phyloP scores from a whole-genome alignment of 2,888 invertebrate genomes.

The Magallana nippona region DNA sequence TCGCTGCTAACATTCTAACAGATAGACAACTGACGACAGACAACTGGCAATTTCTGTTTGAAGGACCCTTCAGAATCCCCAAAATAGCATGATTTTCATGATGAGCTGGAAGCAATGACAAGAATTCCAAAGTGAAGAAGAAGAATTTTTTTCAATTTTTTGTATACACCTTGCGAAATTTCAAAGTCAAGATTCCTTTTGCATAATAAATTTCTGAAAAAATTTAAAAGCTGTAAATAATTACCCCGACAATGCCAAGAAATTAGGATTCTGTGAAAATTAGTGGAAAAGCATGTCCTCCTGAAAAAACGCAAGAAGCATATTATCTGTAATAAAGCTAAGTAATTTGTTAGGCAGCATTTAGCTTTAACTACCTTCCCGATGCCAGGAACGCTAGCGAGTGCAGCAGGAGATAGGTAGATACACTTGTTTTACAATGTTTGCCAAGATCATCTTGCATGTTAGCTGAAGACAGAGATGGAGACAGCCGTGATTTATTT shows the following conservation, averaged over 20 bases:
- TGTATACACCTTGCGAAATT: neutral
- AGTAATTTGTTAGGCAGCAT: slow-evolving; percentile 10
- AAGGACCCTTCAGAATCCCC: neutral
- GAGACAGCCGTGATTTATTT: slow-evolving; percentile 11
- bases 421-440: slow-evolving; percentile 14
- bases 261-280: neutral
- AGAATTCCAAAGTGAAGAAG: neutral
- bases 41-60: neutral
- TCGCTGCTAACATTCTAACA: neutral
- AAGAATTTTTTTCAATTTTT: neutral
- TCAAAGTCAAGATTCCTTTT: neutral
- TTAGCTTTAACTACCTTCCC: neutral
- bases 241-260: slow-evolving; percentile 8
- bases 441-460: slow-evolving; percentile 27
- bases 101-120: slow-evolving; percentile 14
- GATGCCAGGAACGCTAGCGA: neutral
- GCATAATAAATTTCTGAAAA: neutral
- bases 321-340: neutral
- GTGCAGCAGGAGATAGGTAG: neutral
- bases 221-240: neutral
- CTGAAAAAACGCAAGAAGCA: neutral
- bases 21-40: neutral
- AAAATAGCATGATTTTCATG: neutral
- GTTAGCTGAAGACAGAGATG: slow-evolving; percentile 10
- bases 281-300: neutral